Percentiles rank a stretch among this genome's conserved stretches.
Conservation (phyloP, 2,888 invertebrate genomes). For the Mythimna ferrago region DNA sequence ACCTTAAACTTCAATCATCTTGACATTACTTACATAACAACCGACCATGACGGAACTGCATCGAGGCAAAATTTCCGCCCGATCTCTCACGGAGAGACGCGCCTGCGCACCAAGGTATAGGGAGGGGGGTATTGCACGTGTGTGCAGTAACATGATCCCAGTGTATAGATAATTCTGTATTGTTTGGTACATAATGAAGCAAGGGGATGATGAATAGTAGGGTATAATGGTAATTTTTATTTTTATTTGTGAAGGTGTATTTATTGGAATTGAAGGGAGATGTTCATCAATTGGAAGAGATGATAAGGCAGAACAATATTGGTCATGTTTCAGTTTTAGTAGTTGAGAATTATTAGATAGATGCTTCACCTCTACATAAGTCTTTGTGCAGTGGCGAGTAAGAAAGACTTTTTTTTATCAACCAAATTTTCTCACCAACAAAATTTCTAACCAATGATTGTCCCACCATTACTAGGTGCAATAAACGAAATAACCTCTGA, state of each 20-base stretch:
- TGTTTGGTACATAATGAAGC: constrained; percentile 69
- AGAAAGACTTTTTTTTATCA: constrained; percentile 13
- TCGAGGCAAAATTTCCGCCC: constrained; percentile 60
- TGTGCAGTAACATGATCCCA: constrained; percentile 78
- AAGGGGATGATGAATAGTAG: constrained; percentile 70
- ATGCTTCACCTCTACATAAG: neutral
- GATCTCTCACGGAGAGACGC: constrained; percentile 65
- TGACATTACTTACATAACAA: constrained; percentile 66
- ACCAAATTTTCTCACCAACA: constrained; percentile 17
- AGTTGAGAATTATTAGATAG: neutral
- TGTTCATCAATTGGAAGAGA: constrained; percentile 11
- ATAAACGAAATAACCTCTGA: constrained; percentile 62
- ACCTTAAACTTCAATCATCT: constrained; percentile 68
- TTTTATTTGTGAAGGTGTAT: constrained; percentile 52
- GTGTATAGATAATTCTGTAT: constrained; percentile 78
- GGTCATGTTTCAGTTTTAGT: neutral
- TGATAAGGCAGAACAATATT: constrained; percentile 3
- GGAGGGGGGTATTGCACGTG: constrained; percentile 74
- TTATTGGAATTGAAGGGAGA: constrained; percentile 27
- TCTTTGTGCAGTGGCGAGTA: neutral
- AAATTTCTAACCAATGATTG: constrained; percentile 8
- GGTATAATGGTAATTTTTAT: constrained; percentile 60
- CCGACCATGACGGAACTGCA: constrained; percentile 67
- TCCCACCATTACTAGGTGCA: constrained; percentile 40
- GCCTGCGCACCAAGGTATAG: constrained; percentile 55